phyloP scores from a whole-genome alignment of 2,797 vertebrate genomes.

The Schizothorax lantsangensis region DNA sequence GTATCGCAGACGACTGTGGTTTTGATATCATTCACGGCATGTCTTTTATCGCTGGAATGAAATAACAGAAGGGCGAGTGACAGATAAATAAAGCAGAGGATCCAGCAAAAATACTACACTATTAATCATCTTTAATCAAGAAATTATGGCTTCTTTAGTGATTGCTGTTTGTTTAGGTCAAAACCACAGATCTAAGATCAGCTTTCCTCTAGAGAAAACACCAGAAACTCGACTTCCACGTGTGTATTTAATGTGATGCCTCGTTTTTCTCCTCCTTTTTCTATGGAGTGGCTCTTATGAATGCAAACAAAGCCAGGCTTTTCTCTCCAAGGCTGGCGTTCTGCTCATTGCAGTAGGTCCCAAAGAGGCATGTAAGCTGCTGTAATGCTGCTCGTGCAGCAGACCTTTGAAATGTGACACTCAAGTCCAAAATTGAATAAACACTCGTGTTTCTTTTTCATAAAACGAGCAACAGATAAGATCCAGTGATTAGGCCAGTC shows the following conservation, averaged over 20 bases:
- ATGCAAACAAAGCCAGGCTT: conserved; percentile 52
- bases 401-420: conserved; percentile 78
- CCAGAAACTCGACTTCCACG: conserved; percentile 38
- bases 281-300: conserved; percentile 50
- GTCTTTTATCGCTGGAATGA: conserved; percentile 35
- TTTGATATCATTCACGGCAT: conserved; percentile 37
- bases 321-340: conserved; percentile 56
- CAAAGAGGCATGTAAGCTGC: conserved; percentile 62
- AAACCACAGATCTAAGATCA: conserved; percentile 45
- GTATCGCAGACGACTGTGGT: conserved; percentile 27
- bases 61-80: conserved; percentile 16
- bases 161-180: conserved; percentile 34
- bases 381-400: conserved; percentile 66
- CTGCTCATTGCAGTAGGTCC: conserved; percentile 58
- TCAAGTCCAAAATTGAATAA: conserved; percentile 76
- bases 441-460: conserved; percentile 58
- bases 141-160: conserved; percentile 30
- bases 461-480: conserved; percentile 75
- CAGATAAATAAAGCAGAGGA: conserved; percentile 33
- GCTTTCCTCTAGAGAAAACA: conserved; percentile 36
- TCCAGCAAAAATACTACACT: conserved; percentile 32
- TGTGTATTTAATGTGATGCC: conserved; percentile 30
- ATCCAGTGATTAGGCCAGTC: conserved; percentile 58
- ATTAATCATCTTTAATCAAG: conserved; percentile 50
- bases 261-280: conserved; percentile 37